These are phyloP conservation scores for Ornithoptera alexandrae DNA, from an alignment of 2,888 invertebrate genomes.

Conservation along the genomic window DNA sequence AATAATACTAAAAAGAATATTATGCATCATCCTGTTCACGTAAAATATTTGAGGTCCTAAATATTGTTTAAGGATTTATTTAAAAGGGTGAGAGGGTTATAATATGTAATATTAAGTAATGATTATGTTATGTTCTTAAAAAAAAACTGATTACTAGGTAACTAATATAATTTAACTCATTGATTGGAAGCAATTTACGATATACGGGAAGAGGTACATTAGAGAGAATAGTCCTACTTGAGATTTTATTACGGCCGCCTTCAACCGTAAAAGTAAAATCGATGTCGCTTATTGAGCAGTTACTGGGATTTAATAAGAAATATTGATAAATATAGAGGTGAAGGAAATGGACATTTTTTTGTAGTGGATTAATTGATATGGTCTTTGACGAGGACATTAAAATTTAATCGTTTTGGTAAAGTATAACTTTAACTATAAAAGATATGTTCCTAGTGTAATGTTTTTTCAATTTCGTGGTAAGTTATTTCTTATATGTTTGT, in stretches of 20 bases:
- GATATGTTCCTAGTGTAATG: too few species aligned
- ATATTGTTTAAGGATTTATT: too few species aligned
- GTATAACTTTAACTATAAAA: too few species aligned
- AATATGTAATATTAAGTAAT: background rate
- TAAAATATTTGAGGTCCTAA: too few species aligned
- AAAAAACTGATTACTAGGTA: background rate
- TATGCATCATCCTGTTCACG: too few species aligned
- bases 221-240: constrained; percentile 34
- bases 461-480: too few species aligned
- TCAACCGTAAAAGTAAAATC: constrained; percentile 46
- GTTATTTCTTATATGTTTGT: too few species aligned
- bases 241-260: constrained; percentile 42
- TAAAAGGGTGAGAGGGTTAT: too few species aligned
- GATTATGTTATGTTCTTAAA: background rate
- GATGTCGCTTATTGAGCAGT: constrained; percentile 59
- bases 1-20: too few species aligned
- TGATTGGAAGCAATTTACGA: background rate
- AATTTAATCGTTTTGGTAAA: background rate
- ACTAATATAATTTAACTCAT: background rate
- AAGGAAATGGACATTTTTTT: background rate
- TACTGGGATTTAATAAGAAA: constrained; percentile 61
- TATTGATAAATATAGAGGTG: constrained; percentile 38
- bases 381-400: too few species aligned
- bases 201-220: constrained; percentile 31
- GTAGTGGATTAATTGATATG: too few species aligned